Evolutionary conservation across 2,888 invertebrate species (phyloP), one percentile per base, ranked within the genome.

Genomic region (Drosophila emarginata): DNA sequence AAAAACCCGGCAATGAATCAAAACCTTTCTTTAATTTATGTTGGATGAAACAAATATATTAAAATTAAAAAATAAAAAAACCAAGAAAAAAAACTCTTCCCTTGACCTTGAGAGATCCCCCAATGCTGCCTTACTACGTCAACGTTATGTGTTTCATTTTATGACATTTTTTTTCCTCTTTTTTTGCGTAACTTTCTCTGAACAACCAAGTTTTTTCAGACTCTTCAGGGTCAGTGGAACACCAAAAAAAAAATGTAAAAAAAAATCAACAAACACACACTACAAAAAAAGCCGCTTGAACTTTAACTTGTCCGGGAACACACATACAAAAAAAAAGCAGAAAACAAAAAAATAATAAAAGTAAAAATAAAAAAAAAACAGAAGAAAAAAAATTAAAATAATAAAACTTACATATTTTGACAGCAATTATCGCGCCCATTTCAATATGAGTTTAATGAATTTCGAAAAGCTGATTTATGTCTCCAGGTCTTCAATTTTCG

Each of bases 111-210:
- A 67, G 51, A 45, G 21, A 18, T 45, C 45, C 18, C 45, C 72
- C 58, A 39, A 2, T 28, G 40, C 57, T 74, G 80, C 64, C 68
- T 77, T 9, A 18, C 45, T 21, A 45, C 45, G 76, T 73, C 71
- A 71, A 76, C 65, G 77, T 72, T 78, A 77, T 77, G 67, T 67
- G 79, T 67, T 45, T 72, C 59, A 67, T 69, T 81, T 85, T 79
- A 79, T 85, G 83, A 74, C 70, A 75, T 67, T 39, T 65, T 61
- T 77, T 62, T 79, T 75, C 39, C 53, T 39, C 21, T 59, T 28
- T 63, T 84, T 68, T 88, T 85, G 77, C 84, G 84, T 71, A 85
- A 85, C 84, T 85, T 85, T 85, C 84, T 88, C 77, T 84, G 45
- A 54, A 36, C 54, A 54, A 54, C 32, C 18, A 28, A 59, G 64